Conservation (phyloP, 2,113 vertebrate genomes). For the Lanius ludovicianus region DNA sequence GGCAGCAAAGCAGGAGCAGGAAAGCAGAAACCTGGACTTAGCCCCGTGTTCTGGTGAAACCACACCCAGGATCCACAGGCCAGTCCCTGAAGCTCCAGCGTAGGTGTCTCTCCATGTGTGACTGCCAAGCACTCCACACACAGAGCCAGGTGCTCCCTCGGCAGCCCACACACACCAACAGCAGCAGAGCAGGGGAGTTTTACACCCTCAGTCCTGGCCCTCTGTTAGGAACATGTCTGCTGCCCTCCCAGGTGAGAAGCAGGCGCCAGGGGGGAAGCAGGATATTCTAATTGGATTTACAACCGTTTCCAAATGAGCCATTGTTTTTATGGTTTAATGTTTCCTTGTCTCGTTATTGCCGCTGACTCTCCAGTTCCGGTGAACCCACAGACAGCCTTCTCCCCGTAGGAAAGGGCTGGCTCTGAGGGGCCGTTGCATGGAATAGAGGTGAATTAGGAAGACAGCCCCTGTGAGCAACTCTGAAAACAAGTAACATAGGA, state of each 20-base stretch:
- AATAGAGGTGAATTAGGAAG: neutral
- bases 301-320: neutral
- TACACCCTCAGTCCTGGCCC: neutral
- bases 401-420: neutral
- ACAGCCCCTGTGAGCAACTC: neutral
- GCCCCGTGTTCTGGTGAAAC: neutral
- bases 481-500: neutral
- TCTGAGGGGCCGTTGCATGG: neutral
- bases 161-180: neutral
- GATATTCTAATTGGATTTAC: neutral
- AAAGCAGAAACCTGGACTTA: conserved; percentile 4
- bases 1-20: accelerated
- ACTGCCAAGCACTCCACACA: neutral
- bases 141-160: neutral
- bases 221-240: neutral
- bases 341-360: neutral
- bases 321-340: neutral
- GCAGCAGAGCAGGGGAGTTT: neutral
- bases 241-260: neutral
- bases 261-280: accelerated
- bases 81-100: neutral
- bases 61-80: neutral
- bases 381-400: neutral
- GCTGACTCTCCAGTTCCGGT: accelerated
- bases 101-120: accelerated